A percentile compares a stretch with the other conserved stretches of the same genome.
Conservation (phyloP, 2,888 invertebrate species). For the Tipula helvola region DNA sequence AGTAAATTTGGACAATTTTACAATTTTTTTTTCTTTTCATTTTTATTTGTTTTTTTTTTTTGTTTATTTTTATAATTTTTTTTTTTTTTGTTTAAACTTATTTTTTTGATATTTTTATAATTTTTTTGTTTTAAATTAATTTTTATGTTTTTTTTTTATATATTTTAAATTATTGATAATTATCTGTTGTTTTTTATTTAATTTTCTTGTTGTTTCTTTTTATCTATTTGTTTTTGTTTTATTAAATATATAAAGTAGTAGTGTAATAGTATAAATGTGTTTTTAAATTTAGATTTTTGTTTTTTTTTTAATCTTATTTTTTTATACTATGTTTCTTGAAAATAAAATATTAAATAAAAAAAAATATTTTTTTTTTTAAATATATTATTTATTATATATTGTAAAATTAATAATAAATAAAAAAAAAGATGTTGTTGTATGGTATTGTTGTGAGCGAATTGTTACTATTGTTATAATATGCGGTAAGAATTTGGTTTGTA, state of each 20-base stretch:
- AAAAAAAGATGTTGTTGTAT: neutral
- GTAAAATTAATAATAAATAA: slow-evolving; percentile 6
- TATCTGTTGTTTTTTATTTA: neutral
- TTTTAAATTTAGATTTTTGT: neutral
- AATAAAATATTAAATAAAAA: neutral
- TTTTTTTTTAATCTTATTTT: neutral
- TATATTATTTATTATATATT: neutral
- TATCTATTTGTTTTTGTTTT: neutral
- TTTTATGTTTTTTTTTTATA: neutral
- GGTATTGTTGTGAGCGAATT: neutral
- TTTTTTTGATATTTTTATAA: slow-evolving; percentile 5
- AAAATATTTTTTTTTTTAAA: neutral
- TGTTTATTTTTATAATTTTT: neutral
- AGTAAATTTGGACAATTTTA: slow-evolving; percentile 16
- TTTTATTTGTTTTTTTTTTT: neutral
- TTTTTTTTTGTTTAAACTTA: neutral
- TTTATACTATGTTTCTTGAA: neutral
- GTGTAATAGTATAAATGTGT: neutral
- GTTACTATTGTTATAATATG: neutral
- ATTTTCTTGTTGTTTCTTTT: neutral
- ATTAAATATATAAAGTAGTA: neutral
- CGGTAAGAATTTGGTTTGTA: neutral
- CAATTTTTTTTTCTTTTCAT: neutral
- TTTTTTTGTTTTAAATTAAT: slow-evolving; percentile 5
- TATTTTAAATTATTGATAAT: neutral